Evolutionary conservation across 2,113 vertebrate genomes (phyloP).

Genomic region (Hypanus sabinus): DNA sequence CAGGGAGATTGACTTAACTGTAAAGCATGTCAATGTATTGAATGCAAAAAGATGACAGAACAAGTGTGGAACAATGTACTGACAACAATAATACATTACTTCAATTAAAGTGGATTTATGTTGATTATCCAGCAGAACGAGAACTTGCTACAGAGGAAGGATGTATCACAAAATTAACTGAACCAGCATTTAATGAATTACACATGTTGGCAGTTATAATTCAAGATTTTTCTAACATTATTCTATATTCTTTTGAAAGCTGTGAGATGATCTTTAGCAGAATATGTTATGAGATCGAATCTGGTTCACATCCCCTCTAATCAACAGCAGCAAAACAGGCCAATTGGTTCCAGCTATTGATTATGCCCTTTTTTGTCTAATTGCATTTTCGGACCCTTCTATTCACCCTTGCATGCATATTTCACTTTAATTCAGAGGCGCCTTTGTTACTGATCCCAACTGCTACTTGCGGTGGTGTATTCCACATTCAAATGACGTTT

Average conservation of each 20-base stretch:
- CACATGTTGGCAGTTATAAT: background rate
- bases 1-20: background rate
- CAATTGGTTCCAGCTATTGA: background rate
- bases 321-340: background rate
- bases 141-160: background rate
- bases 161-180: background rate
- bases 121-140: background rate
- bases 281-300: background rate
- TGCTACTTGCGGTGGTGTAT: background rate
- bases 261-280: background rate
- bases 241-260: background rate
- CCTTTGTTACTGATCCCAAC: background rate
- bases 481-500: no score
- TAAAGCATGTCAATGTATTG: background rate
- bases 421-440: background rate
- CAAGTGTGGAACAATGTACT: background rate
- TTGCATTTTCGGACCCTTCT: background rate
- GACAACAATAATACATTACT: slow-evolving; percentile 15
- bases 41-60: background rate
- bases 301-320: background rate
- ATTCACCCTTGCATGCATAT: background rate
- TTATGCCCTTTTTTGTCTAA: no score
- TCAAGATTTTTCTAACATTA: background rate
- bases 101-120: background rate
- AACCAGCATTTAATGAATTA: background rate